A percentile compares a stretch with the other conserved stretches of the same genome.
These are phyloP conservation scores for Coregonus ussuriensis DNA, from an alignment of 2,797 vertebrate species.

Conservation along the genomic window DNA sequence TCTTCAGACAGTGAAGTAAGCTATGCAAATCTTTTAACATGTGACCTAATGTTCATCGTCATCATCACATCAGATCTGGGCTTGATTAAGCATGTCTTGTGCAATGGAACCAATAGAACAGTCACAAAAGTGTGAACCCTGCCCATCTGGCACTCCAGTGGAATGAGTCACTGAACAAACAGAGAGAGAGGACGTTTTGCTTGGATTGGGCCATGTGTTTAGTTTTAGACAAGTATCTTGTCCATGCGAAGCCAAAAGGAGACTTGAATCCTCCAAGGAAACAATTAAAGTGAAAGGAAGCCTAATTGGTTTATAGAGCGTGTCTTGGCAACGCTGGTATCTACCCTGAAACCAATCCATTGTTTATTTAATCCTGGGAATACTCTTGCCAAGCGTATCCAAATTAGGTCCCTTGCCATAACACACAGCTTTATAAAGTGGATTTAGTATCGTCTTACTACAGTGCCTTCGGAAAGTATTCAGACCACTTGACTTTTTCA, in stretches of 20 bases:
- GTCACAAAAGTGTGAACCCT: neutral
- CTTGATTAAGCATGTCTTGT: too few species aligned
- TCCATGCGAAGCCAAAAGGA: neutral
- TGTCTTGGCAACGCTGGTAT: neutral
- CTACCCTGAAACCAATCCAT: neutral
- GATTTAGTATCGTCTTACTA: neutral
- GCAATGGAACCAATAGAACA: neutral
- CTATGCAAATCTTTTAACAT: neutral
- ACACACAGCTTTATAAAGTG: slow-evolving; percentile 16
- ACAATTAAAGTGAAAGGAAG: neutral
- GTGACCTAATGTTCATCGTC: neutral
- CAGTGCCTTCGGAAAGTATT: too few species aligned
- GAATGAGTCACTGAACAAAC: neutral
- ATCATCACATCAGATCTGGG: neutral
- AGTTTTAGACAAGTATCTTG: neutral
- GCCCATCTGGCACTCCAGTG: neutral
- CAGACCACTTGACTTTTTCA: too few species aligned
- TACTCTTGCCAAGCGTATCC: neutral
- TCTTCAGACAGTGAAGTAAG: slow-evolving; percentile 69
- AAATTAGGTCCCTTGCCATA: slow-evolving; percentile 11
- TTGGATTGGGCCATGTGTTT: neutral
- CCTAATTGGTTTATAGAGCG: neutral
- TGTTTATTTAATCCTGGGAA: slow-evolving; percentile 29
- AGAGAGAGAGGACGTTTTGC: neutral
- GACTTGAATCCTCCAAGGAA: neutral